These are phyloP conservation scores for Druon quercuslanigerum DNA, from an alignment of 1,140 invertebrate species.

Conservation along the genomic window DNA sequence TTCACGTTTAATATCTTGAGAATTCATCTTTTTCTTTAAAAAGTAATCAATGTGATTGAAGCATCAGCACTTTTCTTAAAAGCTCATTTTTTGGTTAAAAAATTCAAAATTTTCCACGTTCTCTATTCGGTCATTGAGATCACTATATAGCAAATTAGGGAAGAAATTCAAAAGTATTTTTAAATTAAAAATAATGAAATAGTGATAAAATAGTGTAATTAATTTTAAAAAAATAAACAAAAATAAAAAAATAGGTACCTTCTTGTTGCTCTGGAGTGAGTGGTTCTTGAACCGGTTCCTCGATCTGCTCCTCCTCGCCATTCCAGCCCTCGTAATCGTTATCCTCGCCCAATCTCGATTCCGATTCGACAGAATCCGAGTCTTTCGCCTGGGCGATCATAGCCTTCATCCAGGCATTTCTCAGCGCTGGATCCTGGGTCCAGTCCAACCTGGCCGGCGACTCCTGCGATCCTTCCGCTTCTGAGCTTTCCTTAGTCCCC, in stretches of 20 bases:
- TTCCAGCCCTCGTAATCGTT: conserved; percentile 53
- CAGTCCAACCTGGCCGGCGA: conserved; percentile 40
- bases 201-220: too few species aligned
- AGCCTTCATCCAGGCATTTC: conserved; percentile 57
- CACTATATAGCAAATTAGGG: too few species aligned
- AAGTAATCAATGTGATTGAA: too few species aligned
- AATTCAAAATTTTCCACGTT: too few species aligned
- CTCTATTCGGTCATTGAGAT: too few species aligned
- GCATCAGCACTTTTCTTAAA: too few species aligned
- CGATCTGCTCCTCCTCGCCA: conserved; percentile 66
- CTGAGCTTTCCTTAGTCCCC: conserved; percentile 42
- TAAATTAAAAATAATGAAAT: too few species aligned
- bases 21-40: too few species aligned
- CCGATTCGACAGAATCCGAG: conserved; percentile 18
- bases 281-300: conserved; percentile 74
- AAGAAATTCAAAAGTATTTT: too few species aligned
- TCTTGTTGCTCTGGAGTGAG: conserved; percentile 79
- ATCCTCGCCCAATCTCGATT: conserved; percentile 40
- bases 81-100: too few species aligned
- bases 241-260: conserved; percentile 66
- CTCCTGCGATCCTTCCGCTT: conserved; percentile 36
- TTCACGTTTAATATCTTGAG: too few species aligned
- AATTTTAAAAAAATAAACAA: too few species aligned
- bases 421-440: conserved; percentile 34
- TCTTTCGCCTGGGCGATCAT: conserved; percentile 47